Base-by-base conservation (phyloP, 2,888 invertebrate genomes). In the Ecliptopera silaceata region DNA sequence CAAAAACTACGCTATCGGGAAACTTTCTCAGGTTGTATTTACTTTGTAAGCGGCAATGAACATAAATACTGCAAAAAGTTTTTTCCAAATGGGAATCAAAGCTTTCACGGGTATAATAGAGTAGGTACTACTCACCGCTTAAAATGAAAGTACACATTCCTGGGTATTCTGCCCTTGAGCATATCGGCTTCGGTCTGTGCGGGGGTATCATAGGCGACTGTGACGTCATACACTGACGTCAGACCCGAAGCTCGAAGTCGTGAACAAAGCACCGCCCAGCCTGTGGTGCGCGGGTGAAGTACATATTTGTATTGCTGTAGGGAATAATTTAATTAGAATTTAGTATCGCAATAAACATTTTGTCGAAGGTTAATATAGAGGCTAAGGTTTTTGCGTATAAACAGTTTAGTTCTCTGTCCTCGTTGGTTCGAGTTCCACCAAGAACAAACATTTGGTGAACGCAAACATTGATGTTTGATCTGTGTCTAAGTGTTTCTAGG, bases 201-300 rank as follows among this genome's bases (percentile, higher is more conserved):
- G 11, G 93, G 93, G 63, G 93, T 93, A 4, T 96, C 96, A 82
- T 97, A 97, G 0, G 94, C 96, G n/a, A 97, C 92, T 0, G 97
- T 96, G 63, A 97, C 92, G 79, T 97, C 97, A 80, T 97, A 97
- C n/a, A 97, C 92, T 0, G 96, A 95, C 60, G 94, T 93, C 48
- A 97, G 82, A 18, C 94, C 94, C 8, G 93, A 85, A 56, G 90
- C 93, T 60, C 90, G 82, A 54, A 93, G 78, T 18, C 93, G 87
- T 59, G 93, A 86, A 20, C 92, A 92, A 39, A 95, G 77, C 59
- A 92, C 94, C 11, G 91, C 91, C 82, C 95, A 95, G 1, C 98
- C 98, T 0, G 96, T 97, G 4, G 96, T 97, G 63, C 96, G 94
- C 0, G 98, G 97, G 79, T 98, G 97, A 2, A 98, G 88, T 1